phyloP scores from a whole-genome alignment of 2,888 invertebrate species.

The Cantharis rustica region DNA sequence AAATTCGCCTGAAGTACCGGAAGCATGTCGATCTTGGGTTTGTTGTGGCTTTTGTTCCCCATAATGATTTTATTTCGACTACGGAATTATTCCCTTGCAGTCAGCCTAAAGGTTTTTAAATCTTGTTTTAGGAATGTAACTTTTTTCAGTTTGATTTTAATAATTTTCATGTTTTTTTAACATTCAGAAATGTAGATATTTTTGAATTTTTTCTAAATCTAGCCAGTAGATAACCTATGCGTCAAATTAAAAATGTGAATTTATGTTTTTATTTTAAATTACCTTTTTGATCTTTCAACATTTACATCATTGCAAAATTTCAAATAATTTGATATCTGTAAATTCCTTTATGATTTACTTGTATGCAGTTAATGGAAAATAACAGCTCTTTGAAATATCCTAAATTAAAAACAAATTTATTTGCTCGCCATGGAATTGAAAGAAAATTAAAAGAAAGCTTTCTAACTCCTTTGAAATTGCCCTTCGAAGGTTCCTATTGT shows the following conservation, averaged over 20 bases:
- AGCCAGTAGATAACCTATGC: not conserved
- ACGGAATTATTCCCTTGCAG: no score
- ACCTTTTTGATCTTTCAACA: not conserved
- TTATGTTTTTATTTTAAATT: not conserved
- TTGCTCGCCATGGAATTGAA: not conserved
- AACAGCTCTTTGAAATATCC: not conserved
- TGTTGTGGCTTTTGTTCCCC: no score
- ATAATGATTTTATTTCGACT: no score
- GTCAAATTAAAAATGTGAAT: not conserved
- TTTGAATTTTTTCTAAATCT: not conserved
- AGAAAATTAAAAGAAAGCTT: not conserved
- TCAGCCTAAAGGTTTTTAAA: no score
- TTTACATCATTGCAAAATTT: not conserved
- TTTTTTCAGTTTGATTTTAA: no score
- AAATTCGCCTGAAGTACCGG: no score
- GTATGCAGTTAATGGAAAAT: not conserved
- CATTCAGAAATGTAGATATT: no score
- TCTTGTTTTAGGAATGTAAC: no score
- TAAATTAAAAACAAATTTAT: not conserved
- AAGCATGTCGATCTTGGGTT: no score
- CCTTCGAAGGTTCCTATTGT: not conserved
- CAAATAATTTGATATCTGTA: not conserved
- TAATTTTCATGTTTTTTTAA: no score
- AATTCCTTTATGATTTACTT: no score
- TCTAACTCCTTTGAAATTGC: not conserved